Percentiles rank a stretch among this genome's conserved stretches.
Conservation (phyloP, 2,113 vertebrate species). For the Ptilonorhynchus violaceus region DNA sequence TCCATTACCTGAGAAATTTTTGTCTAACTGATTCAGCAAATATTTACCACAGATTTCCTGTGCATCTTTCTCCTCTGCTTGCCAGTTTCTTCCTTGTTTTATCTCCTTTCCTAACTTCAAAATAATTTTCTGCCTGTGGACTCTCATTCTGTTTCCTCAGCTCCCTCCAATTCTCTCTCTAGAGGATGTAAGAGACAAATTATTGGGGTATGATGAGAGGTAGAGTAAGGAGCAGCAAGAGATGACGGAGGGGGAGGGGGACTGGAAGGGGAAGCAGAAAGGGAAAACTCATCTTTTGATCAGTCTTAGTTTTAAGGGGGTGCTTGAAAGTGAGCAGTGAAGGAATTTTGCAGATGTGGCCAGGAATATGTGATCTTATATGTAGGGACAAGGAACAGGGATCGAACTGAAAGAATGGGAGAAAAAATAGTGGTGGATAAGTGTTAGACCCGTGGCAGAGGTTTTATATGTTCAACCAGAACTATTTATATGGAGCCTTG, state of each 20-base stretch:
- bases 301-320: neutral
- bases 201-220: neutral
- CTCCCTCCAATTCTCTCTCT: neutral
- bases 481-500: neutral
- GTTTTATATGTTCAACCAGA: neutral
- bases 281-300: neutral
- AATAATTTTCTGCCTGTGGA: neutral
- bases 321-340: neutral
- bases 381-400: neutral
- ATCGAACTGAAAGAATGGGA: neutral
- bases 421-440: neutral
- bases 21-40: neutral
- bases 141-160: neutral
- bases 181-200: neutral
- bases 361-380: neutral
- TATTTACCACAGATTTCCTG: neutral
- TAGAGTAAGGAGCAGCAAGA: neutral
- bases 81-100: neutral
- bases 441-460: neutral
- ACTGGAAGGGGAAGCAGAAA: neutral
- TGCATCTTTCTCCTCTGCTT: neutral
- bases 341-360: neutral
- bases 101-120: neutral
- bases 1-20: neutral
- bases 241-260: neutral